phyloP scores from a whole-genome alignment of 2,888 invertebrate species.

The Eupithecia insigniata region DNA sequence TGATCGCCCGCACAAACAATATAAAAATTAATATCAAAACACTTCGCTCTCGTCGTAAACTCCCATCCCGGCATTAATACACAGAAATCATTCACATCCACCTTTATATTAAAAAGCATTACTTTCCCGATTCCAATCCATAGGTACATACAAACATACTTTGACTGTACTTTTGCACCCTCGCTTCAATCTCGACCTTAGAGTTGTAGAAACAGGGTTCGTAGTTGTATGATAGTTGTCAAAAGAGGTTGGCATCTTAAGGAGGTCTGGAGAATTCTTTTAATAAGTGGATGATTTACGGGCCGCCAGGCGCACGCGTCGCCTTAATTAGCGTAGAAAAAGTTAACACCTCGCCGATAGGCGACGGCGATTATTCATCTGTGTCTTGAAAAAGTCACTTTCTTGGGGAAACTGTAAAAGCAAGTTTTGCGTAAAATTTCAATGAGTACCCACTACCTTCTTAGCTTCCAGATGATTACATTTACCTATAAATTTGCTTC shows the following conservation, averaged over 20 bases:
- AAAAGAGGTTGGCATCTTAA: constrained; percentile 67
- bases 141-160: constrained; percentile 48
- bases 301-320: constrained; percentile 72
- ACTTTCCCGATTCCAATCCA: constrained; percentile 52
- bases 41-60: constrained; percentile 52
- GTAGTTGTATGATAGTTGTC: constrained; percentile 24
- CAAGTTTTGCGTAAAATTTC: neutral
- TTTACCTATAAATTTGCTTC: neutral
- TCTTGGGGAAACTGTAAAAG: neutral
- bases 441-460: neutral
- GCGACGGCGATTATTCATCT: constrained; percentile 49
- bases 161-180: constrained; percentile 20
- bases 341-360: constrained; percentile 60
- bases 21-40: constrained; percentile 37
- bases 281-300: constrained; percentile 83
- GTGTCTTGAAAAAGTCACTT: constrained; percentile 15
- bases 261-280: constrained; percentile 76
- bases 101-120: constrained; percentile 62
- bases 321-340: constrained; percentile 75
- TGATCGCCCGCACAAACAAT: constrained; percentile 18
- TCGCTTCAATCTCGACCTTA: constrained; percentile 40
- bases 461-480: neutral
- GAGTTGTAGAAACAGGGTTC: constrained; percentile 26
- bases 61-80: constrained; percentile 61
- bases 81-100: constrained; percentile 53